Conservation (phyloP, 2,797 vertebrate genomes). For the Florisuga fusca region DNA sequence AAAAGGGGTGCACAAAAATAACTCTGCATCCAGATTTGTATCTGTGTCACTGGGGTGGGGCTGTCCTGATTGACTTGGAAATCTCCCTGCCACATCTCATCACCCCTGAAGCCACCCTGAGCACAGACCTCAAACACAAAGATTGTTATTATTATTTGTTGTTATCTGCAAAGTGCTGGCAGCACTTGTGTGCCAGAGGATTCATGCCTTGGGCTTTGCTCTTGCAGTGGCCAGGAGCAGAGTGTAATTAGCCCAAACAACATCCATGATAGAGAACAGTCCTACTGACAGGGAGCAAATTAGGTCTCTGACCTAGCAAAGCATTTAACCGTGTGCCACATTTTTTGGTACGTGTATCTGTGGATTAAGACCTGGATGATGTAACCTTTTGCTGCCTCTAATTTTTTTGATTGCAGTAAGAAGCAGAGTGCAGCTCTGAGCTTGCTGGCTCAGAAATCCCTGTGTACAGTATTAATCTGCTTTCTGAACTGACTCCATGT, state of each 20-base stretch:
- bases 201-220: conserved; percentile 50
- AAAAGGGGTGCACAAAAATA: not conserved
- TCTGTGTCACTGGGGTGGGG: not conserved
- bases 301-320: conserved; percentile 69
- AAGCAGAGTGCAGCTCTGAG: not conserved
- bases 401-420: conserved; percentile 45
- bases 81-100: conserved; percentile 37
- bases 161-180: conserved; percentile 30
- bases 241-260: conserved; percentile 60
- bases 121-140: conserved; percentile 43
- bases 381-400: conserved; percentile 42
- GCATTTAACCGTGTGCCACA: conserved; percentile 41
- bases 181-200: conserved; percentile 31
- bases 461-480: not conserved
- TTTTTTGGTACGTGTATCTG: not conserved
- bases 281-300: conserved; percentile 59
- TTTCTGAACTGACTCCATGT: not conserved
- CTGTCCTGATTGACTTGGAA: conserved; percentile 18
- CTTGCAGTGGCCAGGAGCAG: conserved; percentile 46
- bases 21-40: not conserved
- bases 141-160: conserved; percentile 46
- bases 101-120: not conserved
- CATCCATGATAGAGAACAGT: conserved; percentile 3
- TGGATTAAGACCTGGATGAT: conserved; percentile 46
- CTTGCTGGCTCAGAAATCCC: conserved; percentile 1